Evolutionary conservation across 2,888 invertebrate species (phyloP).

Genomic region (Liodrosophila aerea): DNA sequence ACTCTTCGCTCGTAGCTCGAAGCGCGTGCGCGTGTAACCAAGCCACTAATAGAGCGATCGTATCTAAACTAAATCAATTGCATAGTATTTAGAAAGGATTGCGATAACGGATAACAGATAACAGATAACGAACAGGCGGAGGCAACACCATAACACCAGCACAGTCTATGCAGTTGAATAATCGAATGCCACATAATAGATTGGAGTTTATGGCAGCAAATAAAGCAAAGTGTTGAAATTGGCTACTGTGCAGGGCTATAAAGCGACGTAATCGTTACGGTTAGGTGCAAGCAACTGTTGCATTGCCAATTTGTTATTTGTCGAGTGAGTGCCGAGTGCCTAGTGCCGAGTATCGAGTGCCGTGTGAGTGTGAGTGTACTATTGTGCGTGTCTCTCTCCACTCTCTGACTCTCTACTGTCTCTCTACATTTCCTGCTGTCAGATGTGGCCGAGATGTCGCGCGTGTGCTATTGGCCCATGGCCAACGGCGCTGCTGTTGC

Average conservation of each 20-base stretch:
- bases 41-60: constrained; percentile 4
- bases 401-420: background rate
- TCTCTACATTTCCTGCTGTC: background rate
- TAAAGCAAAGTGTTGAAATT: constrained; percentile 37
- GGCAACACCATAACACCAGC: too few species aligned
- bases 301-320: constrained; percentile 69
- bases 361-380: constrained; percentile 17
- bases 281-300: constrained; percentile 67
- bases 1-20: constrained; percentile 19
- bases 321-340: constrained; percentile 35
- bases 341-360: constrained; percentile 30
- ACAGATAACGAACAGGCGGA: background rate
- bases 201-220: constrained; percentile 1
- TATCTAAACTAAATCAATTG: background rate
- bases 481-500: constrained; percentile 66
- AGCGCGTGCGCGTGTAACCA: constrained; percentile 37
- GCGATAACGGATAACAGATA: background rate
- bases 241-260: constrained; percentile 10
- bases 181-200: background rate
- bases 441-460: constrained; percentile 43
- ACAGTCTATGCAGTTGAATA: too few species aligned
- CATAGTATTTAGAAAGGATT: background rate
- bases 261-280: constrained; percentile 73
- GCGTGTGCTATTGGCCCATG: constrained; percentile 48
- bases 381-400: constrained; percentile 3